Percentiles rank a stretch among this genome's conserved stretches.
These are phyloP conservation scores for Podarcis lilfordi DNA, from an alignment of 2,797 vertebrate species.

Conservation along the genomic window DNA sequence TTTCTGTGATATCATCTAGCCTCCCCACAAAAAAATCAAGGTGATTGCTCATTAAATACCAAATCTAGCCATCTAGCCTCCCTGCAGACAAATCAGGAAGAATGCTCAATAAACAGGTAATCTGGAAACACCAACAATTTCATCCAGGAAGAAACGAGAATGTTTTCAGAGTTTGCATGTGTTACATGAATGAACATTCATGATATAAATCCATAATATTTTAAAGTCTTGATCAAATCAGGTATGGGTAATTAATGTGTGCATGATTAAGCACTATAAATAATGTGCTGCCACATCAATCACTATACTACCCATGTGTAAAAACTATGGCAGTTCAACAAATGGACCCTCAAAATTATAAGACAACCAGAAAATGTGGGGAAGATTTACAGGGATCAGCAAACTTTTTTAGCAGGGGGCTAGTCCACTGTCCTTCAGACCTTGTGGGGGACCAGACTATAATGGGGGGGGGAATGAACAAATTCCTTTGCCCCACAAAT, in stretches of 20 bases:
- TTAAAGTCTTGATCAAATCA: neutral
- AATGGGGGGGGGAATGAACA: too few species aligned
- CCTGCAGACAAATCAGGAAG: too few species aligned
- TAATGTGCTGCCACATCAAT: neutral
- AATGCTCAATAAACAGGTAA: too few species aligned
- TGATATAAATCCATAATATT: neutral
- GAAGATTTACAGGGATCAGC: neutral
- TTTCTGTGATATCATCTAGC: too few species aligned
- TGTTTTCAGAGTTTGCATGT: neutral
- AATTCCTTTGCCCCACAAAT: too few species aligned
- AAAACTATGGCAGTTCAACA: neutral
- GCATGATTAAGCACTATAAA: neutral
- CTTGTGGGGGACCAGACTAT: too few species aligned
- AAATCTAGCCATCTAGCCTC: too few species aligned
- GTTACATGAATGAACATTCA: neutral
- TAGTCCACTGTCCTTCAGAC: too few species aligned
- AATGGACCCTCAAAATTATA: neutral
- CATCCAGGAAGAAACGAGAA: neutral
- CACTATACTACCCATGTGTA: neutral
- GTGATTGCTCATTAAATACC: too few species aligned
- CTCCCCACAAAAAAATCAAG: too few species aligned
- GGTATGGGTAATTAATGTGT: neutral
- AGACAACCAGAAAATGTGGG: neutral
- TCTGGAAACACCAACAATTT: too few species aligned
- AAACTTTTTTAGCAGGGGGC: too few species aligned